Conservation (phyloP, 1,140 invertebrate species). For the Drosophila varians region DNA sequence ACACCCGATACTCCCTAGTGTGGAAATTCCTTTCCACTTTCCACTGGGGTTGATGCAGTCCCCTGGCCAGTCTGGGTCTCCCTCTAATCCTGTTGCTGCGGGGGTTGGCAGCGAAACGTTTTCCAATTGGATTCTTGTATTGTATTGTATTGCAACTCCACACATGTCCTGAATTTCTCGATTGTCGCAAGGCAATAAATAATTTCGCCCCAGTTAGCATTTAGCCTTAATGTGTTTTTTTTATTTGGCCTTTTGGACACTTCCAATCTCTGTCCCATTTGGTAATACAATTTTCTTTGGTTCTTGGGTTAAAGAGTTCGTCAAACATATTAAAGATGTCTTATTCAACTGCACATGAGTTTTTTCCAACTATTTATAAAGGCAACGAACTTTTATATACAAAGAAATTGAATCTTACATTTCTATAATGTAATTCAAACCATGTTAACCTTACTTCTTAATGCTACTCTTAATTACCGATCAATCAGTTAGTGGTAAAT, state of each 20-base stretch:
- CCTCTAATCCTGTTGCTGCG: conserved; percentile 6
- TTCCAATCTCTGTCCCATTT: too few relatives aligned
- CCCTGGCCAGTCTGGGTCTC: conserved; percentile 1
- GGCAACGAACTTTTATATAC: too few relatives aligned
- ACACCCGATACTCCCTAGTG: conserved; percentile 20
- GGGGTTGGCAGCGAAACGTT: conserved; percentile 1
- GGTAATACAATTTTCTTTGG: too few relatives aligned
- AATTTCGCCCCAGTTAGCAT: background rate
- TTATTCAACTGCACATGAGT: too few relatives aligned
- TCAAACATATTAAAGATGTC: too few relatives aligned
- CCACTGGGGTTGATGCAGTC: conserved; percentile 14
- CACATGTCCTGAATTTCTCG: background rate
- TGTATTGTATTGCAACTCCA: background rate
- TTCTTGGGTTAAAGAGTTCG: too few relatives aligned
- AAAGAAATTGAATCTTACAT: too few relatives aligned
- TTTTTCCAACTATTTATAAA: too few relatives aligned
- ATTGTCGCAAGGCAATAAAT: background rate
- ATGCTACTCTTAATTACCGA: background rate
- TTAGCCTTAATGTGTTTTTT: background rate
- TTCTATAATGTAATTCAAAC: too few relatives aligned
- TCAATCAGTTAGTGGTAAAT: background rate
- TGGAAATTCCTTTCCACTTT: conserved; percentile 3
- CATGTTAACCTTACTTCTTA: background rate
- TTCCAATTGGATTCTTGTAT: conserved; percentile 1
- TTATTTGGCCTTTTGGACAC: background rate